These are phyloP conservation scores for Papio anubis DNA, from an alignment of 2,113 vertebrate genomes.

Conservation along the genomic window DNA sequence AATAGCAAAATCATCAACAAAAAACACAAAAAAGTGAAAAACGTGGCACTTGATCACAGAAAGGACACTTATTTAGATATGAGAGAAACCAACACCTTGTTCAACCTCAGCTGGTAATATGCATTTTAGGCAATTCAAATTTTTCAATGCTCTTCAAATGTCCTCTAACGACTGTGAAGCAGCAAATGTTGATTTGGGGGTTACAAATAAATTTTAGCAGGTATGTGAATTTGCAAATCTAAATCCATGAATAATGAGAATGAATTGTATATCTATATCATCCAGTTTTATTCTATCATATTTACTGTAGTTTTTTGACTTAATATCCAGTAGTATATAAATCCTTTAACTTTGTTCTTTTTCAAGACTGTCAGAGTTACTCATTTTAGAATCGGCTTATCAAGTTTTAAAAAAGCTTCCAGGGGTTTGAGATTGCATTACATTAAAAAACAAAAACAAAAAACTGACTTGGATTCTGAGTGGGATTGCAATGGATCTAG, in stretches of 20 bases:
- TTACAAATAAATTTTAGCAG: not conserved
- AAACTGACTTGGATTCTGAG: not conserved
- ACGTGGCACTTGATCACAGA: not conserved
- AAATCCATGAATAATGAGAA: not conserved
- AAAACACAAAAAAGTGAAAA: not conserved
- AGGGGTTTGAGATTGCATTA: not conserved
- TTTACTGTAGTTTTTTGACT: not conserved
- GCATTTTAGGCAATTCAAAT: not conserved
- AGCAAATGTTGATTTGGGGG: not conserved
- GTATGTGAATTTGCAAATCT: not conserved
- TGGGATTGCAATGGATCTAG: not conserved
- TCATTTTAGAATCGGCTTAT: not conserved
- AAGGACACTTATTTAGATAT: not conserved
- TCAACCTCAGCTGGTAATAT: not conserved
- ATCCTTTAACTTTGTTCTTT: not conserved
- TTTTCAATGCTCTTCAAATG: not conserved
- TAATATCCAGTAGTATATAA: not conserved
- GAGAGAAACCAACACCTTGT: not conserved
- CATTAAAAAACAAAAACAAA: not conserved
- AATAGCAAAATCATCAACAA: not conserved
- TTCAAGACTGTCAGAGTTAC: not conserved
- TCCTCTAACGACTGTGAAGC: not conserved
- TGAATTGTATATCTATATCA: not conserved
- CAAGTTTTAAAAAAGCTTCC: not conserved
- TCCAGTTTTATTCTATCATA: not conserved